Conservation (phyloP, 2,888 invertebrate species). For the Trissoscelio sp. region DNA sequence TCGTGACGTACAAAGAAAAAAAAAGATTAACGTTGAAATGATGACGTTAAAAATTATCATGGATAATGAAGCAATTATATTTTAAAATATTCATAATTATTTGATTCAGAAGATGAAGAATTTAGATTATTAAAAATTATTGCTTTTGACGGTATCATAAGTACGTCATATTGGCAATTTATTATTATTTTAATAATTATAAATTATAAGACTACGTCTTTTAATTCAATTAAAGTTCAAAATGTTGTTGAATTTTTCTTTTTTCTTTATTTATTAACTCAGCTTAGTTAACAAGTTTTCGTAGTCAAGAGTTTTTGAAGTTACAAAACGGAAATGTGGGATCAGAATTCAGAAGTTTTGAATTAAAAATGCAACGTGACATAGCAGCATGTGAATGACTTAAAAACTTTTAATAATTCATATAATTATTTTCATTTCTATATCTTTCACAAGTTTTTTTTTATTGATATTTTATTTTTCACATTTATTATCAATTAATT, state of each 20-base stretch:
- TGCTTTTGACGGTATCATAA: not conserved
- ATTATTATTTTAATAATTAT: not conserved
- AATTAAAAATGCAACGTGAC: constrained; percentile 3
- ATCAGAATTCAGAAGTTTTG: constrained; percentile 5
- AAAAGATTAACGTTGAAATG: constrained; percentile 24
- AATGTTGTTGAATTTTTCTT: not conserved
- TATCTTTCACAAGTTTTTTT: too few relatives aligned
- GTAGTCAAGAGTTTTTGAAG: not conserved
- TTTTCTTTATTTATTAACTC: not conserved
- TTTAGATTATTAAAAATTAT: not conserved
- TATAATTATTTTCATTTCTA: too few relatives aligned
- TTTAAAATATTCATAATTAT: not conserved
- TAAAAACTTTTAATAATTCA: too few relatives aligned
- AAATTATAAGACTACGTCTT: too few relatives aligned
- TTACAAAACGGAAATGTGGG: not conserved
- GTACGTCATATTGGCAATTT: not conserved
- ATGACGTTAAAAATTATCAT: constrained; percentile 3
- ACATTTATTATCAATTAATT: too few relatives aligned
- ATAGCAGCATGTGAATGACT: constrained; percentile 12
- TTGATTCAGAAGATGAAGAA: not conserved
- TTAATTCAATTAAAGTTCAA: not conserved
- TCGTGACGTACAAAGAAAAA: constrained; percentile 28
- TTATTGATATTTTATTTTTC: too few relatives aligned
- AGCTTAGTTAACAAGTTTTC: not conserved
- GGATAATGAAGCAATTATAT: constrained; percentile 13